Evolutionary conservation across 2,888 invertebrate species (phyloP), one percentile per base, ranked within the genome.

Genomic region (Palloptera scutellata): DNA sequence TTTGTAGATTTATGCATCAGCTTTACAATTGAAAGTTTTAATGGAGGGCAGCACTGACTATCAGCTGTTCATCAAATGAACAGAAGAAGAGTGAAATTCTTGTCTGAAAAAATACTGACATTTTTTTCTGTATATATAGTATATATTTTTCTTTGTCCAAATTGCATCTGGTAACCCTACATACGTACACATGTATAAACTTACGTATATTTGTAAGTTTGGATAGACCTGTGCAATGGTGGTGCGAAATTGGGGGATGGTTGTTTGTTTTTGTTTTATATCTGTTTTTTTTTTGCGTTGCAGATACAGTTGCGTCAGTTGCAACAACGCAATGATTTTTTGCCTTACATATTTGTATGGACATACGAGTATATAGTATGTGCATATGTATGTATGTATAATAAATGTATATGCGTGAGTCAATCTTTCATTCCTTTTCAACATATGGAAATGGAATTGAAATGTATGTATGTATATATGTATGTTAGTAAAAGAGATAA

Each of bases 231-330:
- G 55, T 61, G 12, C 41, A 20, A 10, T 11, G 5, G 11, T 12
- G n/a, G 41, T 40, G 59, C 1, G 41, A 53, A 54, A 55, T 61
- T 57, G n/a, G 42, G 51, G 54, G 30, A 30, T 30, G 66, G 61
- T 66, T 45, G 66, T 20, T 52, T 43, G 42, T 60, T 15, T 53
- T 53, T 41, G 48, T 52, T 8, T n/a, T 51, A n/a, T n/a, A n/a
- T 61, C 40, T 12, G 30, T 19, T 52, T 9, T 51, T 13, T 63
- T 11, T 42, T 65, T 55, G 41, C 61, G 57, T 42, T 58, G 52
- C 58, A 61, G 52, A 61, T 62, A 66, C 61, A 66, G 61, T 66
- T 57, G 58, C 66, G 41, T 42, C 41, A 53, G 19, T 62, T 43
- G 51, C 60, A 30, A 30, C 30, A 30, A 61, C n/a, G 17, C 12